Evolutionary conservation across 2,113 vertebrate genomes (phyloP), one percentile per base, ranked within the genome.

Genomic region (Euleptes europaea): DNA sequence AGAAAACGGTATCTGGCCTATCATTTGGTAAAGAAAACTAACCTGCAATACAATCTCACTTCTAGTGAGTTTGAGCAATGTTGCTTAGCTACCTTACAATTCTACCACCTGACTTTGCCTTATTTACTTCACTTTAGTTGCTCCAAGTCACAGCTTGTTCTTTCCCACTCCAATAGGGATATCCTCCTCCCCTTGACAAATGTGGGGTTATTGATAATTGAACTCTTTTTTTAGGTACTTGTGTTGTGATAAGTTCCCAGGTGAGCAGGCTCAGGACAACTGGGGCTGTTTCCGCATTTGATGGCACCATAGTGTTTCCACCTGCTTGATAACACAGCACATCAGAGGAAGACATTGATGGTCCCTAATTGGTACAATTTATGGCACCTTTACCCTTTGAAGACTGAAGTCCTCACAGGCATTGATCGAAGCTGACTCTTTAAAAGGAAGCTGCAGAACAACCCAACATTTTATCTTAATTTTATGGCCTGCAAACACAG

Each of bases 331-430:
- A 90, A 89, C 76, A 66, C 15, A 31, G 76, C 28, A 78, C 85
- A 91, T 89, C 82, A 71, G 80, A 63, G 67, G 26, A 80, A 93
- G 66, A n/a, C 72, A 69, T 63, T 92, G 63, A 28, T 88, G 31
- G 31, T 89, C 63, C 54, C 80, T 93, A 91, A 94, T 51, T 92
- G 78, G 83, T 73, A 86, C 84, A 82, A 93, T 88, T 82, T 91
- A 89, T 88, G 75, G 19, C 73, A 86, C 81, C 19, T 81, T 63
- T 81, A 71, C 65, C 76, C 77, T 84, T 88, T 83, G 83, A 89
- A 89, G 63, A 80, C 84, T 85, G 71, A 54, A 78, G 76, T 69
- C 88, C 84, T 89, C 74, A 1, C 57, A 89, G 82, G 84, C 54
- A 91, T 14, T n/a, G 28, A 82, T 82, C 71, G 67, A 85, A 91